Base-by-base conservation (phyloP, 2,113 vertebrate genomes). In the Marmota monax region DNA sequence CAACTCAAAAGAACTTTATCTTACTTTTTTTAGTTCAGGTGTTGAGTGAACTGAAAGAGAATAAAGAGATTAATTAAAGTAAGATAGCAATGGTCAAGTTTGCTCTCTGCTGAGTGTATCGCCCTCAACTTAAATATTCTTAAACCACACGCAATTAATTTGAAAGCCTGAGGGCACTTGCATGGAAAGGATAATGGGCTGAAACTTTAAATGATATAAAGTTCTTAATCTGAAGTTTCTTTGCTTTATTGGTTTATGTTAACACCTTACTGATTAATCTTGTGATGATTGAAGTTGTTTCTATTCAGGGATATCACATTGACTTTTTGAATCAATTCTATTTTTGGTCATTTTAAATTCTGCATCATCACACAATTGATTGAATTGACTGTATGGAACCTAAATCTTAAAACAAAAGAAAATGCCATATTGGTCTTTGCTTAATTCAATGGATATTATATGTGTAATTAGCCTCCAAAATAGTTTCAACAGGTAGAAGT, bases 41-140 rank as follows among this genome's bases (percentile, higher is more conserved):
- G 70, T 91, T 96, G 88, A 84, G 84, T 96, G 97, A 95, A 95
- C 63, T 89, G 86, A 96, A 95, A 97, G 78, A 92, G 77, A 88
- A 96, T 94, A 94, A 96, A 96, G 56, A 74, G 88, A 97, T 95
- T 97, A 97, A 96, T 97, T 96, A 97, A 97, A 93, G 91, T 63
- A 65, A 97, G 86, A 90, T n/a, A 93, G 74, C 76, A 32, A 34
- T 83, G 94, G 94, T 95, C 94, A 94, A 95, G 84, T 96, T 94
- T 96, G 90, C 88, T 97, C 78, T 95, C 79, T 91, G 85, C 86
- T 85, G 53, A 94, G 84, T 93, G 34, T 87, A 92, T 90, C 17
- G 0, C 90, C 80, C 74, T 92, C 91, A 94, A 92, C 78, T 95
- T 95, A 96, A 98, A 96, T 88, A 84, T 97, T 89, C 96, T 95